A percentile compares a stretch with the other conserved stretches of the same genome.
phyloP scores from a whole-genome alignment of 2,113 vertebrate species.

The Scomber japonicus region DNA sequence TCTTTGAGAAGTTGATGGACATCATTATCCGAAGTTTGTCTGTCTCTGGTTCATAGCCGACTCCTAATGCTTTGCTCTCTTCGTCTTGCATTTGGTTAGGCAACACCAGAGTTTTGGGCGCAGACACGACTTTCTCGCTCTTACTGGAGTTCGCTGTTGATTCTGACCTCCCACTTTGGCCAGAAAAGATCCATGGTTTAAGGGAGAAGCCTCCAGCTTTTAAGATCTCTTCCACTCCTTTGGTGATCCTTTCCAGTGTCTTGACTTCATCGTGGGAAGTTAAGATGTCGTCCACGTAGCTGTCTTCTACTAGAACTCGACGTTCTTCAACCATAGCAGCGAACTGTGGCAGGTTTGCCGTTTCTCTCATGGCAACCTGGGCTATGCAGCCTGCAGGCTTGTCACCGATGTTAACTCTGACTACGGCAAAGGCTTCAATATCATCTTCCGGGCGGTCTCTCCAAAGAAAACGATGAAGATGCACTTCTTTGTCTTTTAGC shows the following conservation, averaged over 20 bases:
- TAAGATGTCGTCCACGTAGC: neutral
- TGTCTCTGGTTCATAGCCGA: neutral
- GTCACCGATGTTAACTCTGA: too few relatives aligned
- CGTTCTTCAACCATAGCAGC: too few relatives aligned
- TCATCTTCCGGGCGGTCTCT: slow-evolving; percentile 22
- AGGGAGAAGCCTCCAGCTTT: slow-evolving; percentile 22
- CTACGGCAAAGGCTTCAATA: slow-evolving; percentile 12
- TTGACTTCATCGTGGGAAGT: slow-evolving; percentile 14
- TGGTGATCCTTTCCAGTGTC: neutral
- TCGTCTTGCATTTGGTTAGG: neutral
- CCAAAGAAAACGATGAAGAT: slow-evolving; percentile 49
- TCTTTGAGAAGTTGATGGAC: neutral
- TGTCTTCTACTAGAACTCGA: too few relatives aligned
- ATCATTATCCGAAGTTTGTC: neutral
- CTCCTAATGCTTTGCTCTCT: neutral
- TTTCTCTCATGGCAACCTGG: too few relatives aligned
- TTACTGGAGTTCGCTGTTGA: too few relatives aligned
- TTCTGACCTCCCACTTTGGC: too few relatives aligned
- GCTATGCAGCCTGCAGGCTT: too few relatives aligned
- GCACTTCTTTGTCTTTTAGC: slow-evolving; percentile 37
- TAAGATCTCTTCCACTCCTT: slow-evolving; percentile 19
- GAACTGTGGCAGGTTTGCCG: too few relatives aligned
- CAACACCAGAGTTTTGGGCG: neutral
- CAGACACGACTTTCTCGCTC: neutral
- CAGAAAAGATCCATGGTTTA: too few relatives aligned